Percentiles rank a stretch among this genome's conserved stretches.
Conservation (phyloP, 1,140 invertebrate genomes). For the Scaptomyza pallida region DNA sequence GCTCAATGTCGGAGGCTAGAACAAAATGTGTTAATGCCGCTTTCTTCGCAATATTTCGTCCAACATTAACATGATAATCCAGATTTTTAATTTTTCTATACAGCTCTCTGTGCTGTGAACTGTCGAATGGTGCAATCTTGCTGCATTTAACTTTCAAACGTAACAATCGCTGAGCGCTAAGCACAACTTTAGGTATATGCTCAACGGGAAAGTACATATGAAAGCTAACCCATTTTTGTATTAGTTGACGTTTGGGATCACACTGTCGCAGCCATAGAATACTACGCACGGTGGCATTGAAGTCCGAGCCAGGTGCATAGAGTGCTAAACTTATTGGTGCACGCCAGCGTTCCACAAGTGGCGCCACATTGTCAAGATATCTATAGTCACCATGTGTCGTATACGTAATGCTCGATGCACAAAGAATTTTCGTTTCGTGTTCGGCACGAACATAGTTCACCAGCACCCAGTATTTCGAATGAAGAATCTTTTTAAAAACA, state of each 20-base stretch:
- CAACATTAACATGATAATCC: constrained; percentile 94
- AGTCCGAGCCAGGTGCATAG: constrained; percentile 89
- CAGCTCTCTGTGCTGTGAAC: constrained; percentile 86
- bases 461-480: constrained; percentile 93
- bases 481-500: constrained; percentile 87
- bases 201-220: constrained; percentile 93
- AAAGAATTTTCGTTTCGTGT: constrained; percentile 85
- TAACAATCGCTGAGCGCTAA: constrained; percentile 86
- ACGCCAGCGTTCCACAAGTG: constrained; percentile 89
- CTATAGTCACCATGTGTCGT: constrained; percentile 95
- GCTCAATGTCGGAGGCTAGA: constrained; percentile 93
- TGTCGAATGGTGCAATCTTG: constrained; percentile 87
- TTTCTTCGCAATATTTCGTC: constrained; percentile 92
- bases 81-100: constrained; percentile 89
- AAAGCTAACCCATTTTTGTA: constrained; percentile 91
- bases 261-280: constrained; percentile 89
- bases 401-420: constrained; percentile 93
- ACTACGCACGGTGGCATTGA: constrained; percentile 86
- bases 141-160: constrained; percentile 88
- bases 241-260: constrained; percentile 86
- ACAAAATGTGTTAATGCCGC: constrained; percentile 92
- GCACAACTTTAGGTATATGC: constrained; percentile 87
- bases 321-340: constrained; percentile 89
- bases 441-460: constrained; percentile 91
- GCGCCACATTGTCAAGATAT: constrained; percentile 94